A percentile compares a stretch with the other conserved stretches of the same genome.
Conservation (phyloP, 1,140 invertebrate species). For the Heliothis subflexa region DNA sequence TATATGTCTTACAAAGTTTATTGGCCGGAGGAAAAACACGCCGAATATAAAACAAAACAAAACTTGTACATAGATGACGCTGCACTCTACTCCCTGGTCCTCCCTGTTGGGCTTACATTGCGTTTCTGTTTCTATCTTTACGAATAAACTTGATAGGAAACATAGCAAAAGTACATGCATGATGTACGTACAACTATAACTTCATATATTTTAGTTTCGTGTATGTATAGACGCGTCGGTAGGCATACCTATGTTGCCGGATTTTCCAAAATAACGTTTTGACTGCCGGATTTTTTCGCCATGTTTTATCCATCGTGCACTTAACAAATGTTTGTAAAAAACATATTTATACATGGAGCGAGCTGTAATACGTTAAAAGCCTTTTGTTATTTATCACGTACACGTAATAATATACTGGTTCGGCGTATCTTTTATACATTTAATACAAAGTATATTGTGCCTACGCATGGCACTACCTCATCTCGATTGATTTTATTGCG, state of each 20-base stretch:
- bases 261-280: not conserved
- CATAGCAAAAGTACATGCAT: not conserved
- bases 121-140: not conserved
- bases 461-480: not conserved
- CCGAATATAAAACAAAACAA: conserved; percentile 6
- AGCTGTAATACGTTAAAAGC: conserved; percentile 30
- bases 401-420: not conserved
- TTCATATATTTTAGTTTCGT: too few species aligned
- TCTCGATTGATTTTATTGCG: not conserved
- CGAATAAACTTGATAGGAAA: not conserved
- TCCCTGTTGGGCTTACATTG: not conserved
- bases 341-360: not conserved
- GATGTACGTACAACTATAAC: too few species aligned
- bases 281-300: not conserved
- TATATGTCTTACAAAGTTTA: not conserved
- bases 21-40: not conserved
- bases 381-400: conserved; percentile 14
- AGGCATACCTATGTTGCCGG: too few species aligned
- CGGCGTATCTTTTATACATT: not conserved
- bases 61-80: not conserved
- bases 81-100: not conserved
- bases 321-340: conserved; percentile 16
- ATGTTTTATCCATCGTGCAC: not conserved
- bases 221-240: too few species aligned
- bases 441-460: not conserved